Base-by-base conservation (phyloP, 2,888 invertebrate species). In the Dasypolia templi region DNA sequence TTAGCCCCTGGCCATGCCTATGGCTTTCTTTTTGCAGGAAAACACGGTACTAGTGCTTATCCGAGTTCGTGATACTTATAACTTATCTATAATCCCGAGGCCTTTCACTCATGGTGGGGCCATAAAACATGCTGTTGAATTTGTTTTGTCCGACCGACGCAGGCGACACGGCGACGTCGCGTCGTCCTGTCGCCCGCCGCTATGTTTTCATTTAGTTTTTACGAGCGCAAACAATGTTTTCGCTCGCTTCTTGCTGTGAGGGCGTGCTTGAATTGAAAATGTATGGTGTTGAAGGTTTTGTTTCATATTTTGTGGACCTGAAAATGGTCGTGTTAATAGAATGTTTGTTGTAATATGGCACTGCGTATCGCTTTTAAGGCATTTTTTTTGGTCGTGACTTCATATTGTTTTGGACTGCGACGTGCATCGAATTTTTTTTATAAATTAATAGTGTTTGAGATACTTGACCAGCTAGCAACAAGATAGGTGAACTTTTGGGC, bases 201-300 rank as follows among this genome's bases (percentile, higher is more conserved):
- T 79, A 80, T 88, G 89, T 90, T 92, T 93, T 92, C 92, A 92
- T 93, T 91, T 90, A 88, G 87, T 89, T 92, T 93, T 93, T 93
- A 93, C 93, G 93, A 92, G 84, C 88, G 76, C 89, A 90, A 91
- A 89, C 89, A 88, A 89, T 88, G 89, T 89, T 88, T 84, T 86
- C 77, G 81, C 73, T 82, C 81, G 82, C 82, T 87, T 81, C 86
- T 86, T 72, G 86, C 85, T 86, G 74, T 72, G 82, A 82, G 78
- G 79, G 85, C 68, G 76, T 81, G 85, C 83, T 88, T 73, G 69
- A 81, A 80, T 75, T 68, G 67, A 77, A 80, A 78, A 81, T 76
- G 75, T 75, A 79, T 76, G 78, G 42, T 76, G 72, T 35, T 61
- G 26, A 67, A 69, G 67, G 55, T 55, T 79, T 46, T 55, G 63